Percentiles rank a stretch among this genome's conserved stretches.
Evolutionary conservation across 1,140 invertebrate species (phyloP).

Genomic region (Whitmania pigra): DNA sequence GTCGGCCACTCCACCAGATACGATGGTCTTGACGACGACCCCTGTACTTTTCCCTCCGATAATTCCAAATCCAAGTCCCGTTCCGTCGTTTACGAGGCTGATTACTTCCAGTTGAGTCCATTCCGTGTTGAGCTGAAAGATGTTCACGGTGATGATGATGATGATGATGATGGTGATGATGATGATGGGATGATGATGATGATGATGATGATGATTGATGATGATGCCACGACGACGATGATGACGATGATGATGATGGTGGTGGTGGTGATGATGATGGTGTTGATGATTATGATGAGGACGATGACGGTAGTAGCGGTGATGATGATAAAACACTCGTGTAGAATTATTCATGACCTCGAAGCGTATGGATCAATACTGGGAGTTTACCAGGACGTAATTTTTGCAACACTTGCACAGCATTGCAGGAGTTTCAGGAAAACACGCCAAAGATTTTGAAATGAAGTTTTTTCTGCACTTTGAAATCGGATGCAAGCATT

Average conservation of each 20-base stretch:
- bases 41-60: slow-evolving; percentile 85
- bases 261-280: background rate
- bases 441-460: too few species aligned
- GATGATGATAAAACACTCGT: background rate
- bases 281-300: background rate
- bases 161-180: background rate
- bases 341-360: too few species aligned
- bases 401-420: too few species aligned
- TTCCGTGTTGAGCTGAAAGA: slow-evolving; percentile 65
- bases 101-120: slow-evolving; percentile 93
- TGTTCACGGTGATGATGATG: background rate
- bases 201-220: background rate
- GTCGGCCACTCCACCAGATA: slow-evolving; percentile 79
- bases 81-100: slow-evolving; percentile 84
- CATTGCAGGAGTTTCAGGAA: too few species aligned
- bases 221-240: background rate
- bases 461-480: too few species aligned
- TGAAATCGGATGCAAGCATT: too few species aligned
- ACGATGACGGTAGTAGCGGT: background rate
- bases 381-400: too few species aligned
- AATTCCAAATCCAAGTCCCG: slow-evolving; percentile 86
- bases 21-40: slow-evolving; percentile 88
- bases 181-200: background rate
- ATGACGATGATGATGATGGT: background rate
- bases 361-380: too few species aligned